phyloP scores from a whole-genome alignment of 2,797 vertebrate genomes.

The Chiloscyllium punctatum region DNA sequence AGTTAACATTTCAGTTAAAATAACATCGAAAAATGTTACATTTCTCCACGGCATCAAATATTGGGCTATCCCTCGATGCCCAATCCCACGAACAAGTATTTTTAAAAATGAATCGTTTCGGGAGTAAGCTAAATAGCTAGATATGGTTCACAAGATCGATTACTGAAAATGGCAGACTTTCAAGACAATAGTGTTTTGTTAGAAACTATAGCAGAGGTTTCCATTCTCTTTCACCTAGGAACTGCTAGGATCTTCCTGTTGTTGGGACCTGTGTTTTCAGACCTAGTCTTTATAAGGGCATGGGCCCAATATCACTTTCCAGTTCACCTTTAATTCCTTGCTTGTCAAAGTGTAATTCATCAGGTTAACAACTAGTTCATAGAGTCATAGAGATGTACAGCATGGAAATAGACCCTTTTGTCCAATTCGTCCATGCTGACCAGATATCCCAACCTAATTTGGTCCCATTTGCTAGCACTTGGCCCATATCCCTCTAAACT shows the following conservation, averaged over 20 bases:
- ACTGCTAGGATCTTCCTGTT: neutral
- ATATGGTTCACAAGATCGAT: neutral
- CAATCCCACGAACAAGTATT: too few species aligned
- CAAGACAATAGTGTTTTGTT: neutral
- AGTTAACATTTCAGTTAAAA: neutral
- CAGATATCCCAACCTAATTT: too few species aligned
- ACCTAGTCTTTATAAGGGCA: neutral
- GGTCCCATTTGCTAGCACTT: too few species aligned
- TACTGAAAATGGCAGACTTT: neutral
- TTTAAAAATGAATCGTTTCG: neutral
- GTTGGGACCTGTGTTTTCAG: neutral
- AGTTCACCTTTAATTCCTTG: neutral
- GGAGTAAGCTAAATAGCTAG: neutral
- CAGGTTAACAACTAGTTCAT: neutral
- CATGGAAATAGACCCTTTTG: too few species aligned
- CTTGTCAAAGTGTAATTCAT: neutral
- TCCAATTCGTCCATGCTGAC: too few species aligned
- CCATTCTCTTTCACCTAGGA: neutral
- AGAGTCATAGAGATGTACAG: too few species aligned
- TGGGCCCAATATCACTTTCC: neutral
- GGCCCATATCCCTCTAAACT: too few species aligned
- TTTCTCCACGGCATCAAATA: too few species aligned
- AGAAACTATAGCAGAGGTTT: neutral
- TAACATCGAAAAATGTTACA: neutral
- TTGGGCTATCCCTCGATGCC: too few species aligned